phyloP scores from a whole-genome alignment of 2,113 vertebrate genomes.

The Mesitornis unicolor region DNA sequence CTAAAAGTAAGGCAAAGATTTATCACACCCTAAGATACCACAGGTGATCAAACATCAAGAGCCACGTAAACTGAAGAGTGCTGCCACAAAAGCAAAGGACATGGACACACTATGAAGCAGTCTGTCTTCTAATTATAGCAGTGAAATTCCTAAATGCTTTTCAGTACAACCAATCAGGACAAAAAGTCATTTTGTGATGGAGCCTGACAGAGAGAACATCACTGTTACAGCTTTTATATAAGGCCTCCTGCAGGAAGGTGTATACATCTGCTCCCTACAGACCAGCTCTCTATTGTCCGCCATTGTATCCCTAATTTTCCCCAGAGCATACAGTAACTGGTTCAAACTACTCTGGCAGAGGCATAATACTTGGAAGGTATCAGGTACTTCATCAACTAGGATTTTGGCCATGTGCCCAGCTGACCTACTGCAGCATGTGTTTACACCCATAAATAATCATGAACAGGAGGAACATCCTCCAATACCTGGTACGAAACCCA shows the following conservation, averaged over 20 bases:
- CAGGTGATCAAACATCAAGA: neutral
- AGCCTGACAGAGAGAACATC: neutral
- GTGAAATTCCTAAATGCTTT: neutral
- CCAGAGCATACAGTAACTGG: neutral
- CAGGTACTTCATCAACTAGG: neutral
- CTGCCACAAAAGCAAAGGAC: neutral
- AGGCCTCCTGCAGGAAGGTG: neutral
- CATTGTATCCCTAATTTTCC: neutral
- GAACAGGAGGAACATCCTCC: neutral
- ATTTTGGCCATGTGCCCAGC: neutral
- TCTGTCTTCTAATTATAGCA: neutral
- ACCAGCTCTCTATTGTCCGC: neutral
- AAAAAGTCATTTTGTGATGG: neutral
- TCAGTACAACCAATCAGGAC: neutral
- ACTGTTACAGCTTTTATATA: neutral
- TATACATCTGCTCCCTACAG: neutral
- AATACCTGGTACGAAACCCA: neutral
- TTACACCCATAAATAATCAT: neutral
- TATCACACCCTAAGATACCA: neutral
- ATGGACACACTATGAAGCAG: neutral
- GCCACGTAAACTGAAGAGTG: neutral
- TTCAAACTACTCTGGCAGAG: neutral
- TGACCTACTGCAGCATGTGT: accelerated
- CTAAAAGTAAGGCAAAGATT: neutral
- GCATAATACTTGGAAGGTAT: neutral